These are phyloP conservation scores for Corapipo altera DNA, from an alignment of 2,113 vertebrate species.

Conservation along the genomic window DNA sequence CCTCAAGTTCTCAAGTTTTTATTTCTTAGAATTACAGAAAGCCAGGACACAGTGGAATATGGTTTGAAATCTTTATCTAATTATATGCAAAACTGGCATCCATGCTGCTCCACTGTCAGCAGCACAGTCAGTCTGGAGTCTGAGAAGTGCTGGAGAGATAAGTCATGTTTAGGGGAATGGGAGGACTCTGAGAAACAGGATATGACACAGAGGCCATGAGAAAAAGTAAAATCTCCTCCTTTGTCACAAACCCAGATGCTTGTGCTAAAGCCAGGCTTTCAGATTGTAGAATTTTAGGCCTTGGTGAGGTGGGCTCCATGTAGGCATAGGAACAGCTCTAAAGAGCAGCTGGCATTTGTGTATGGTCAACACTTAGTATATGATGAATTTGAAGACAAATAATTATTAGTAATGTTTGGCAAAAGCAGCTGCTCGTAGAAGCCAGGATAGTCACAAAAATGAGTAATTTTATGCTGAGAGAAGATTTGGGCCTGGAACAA, in stretches of 20 bases:
- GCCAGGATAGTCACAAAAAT: not conserved
- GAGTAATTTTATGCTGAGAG: constrained; percentile 25
- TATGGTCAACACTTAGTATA: not conserved
- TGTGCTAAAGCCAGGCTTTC: not conserved
- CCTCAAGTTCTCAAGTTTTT: not conserved
- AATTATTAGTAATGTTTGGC: not conserved
- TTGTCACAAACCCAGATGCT: not conserved
- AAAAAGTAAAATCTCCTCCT: constrained; percentile 19
- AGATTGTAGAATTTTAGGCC: not conserved
- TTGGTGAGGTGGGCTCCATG: not conserved
- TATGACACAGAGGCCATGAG: constrained; percentile 61
- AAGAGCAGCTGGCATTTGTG: not conserved
- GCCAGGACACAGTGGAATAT: not conserved
- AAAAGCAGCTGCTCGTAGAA: not conserved
- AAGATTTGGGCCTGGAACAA: constrained; percentile 30
- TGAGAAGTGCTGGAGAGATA: constrained; percentile 38
- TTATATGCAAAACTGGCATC: not conserved
- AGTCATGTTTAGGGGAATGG: constrained; percentile 44
- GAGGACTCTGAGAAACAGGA: constrained; percentile 53
- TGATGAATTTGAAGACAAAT: not conserved
- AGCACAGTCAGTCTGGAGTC: not conserved
- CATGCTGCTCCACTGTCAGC: not conserved
- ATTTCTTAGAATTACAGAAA: not conserved
- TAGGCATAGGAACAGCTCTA: not conserved
- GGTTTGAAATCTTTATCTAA: not conserved